These are phyloP conservation scores for Speoplatyrhinus poulsoni DNA, from an alignment of 2,113 vertebrate species.

Conservation along the genomic window DNA sequence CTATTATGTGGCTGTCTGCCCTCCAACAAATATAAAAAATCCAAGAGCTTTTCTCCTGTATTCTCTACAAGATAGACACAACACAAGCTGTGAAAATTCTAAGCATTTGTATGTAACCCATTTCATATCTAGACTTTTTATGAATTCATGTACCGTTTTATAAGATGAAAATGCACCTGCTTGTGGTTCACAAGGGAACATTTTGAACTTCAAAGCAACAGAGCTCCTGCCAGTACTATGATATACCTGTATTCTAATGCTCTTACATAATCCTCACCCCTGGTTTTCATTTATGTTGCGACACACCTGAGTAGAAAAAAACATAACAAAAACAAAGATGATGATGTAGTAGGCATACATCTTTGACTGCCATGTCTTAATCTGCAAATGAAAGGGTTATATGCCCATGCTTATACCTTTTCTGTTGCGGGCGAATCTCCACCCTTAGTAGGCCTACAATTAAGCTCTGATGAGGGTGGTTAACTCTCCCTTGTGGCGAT, in stretches of 20 bases:
- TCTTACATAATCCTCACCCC: too few relatives aligned
- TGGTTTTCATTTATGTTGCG: background rate
- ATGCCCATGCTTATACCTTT: slow-evolving; percentile 36
- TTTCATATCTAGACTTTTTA: background rate
- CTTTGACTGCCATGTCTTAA: slow-evolving; percentile 34
- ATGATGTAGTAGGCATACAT: background rate
- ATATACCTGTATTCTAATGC: background rate
- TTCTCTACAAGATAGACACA: slow-evolving; percentile 16
- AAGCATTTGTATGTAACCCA: slow-evolving; percentile 19
- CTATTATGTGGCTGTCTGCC: background rate
- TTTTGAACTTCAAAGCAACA: slow-evolving; percentile 22
- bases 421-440: slow-evolving; percentile 50
- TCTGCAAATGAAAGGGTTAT: slow-evolving; percentile 50
- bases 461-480: slow-evolving; percentile 37
- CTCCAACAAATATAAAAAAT: slow-evolving; percentile 17
- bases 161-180: slow-evolving; percentile 24
- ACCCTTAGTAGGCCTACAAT: slow-evolving; percentile 56
- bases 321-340: slow-evolving; percentile 2
- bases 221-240: background rate
- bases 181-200: slow-evolving; percentile 11
- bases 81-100: slow-evolving; percentile 9
- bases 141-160: slow-evolving; percentile 16
- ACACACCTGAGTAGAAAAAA: background rate
- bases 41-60: background rate
- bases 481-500: slow-evolving; percentile 41